These are phyloP conservation scores for Abrostola triplasia DNA, from an alignment of 2,888 invertebrate genomes.

Conservation along the genomic window DNA sequence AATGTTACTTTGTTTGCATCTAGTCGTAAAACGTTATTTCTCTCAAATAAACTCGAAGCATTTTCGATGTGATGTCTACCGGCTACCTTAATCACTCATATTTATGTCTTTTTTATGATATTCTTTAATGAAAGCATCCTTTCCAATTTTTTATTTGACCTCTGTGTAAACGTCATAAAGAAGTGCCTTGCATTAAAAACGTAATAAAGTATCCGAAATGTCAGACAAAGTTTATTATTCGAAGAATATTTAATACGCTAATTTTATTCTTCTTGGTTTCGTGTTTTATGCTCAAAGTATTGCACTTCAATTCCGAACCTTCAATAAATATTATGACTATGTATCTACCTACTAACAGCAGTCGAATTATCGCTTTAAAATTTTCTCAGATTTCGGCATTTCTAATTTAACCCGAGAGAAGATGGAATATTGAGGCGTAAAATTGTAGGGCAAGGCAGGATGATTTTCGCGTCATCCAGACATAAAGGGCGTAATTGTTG, in stretches of 20 bases:
- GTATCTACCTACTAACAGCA: slow-evolving; percentile 38
- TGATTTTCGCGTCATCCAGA: slow-evolving; percentile 87
- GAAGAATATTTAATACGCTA: slow-evolving; percentile 48
- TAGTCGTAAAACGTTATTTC: slow-evolving; percentile 76
- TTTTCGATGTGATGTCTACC: slow-evolving; percentile 76
- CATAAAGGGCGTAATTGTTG: slow-evolving; percentile 87
- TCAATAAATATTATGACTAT: slow-evolving; percentile 39
- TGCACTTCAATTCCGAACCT: slow-evolving; percentile 21
- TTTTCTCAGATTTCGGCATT: slow-evolving; percentile 66
- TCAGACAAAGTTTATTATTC: slow-evolving; percentile 46
- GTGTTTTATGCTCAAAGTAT: slow-evolving; percentile 22
- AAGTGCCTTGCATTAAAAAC: slow-evolving; percentile 43
- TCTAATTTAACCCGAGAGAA: slow-evolving; percentile 77
- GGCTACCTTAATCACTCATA: slow-evolving; percentile 82
- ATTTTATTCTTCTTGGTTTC: slow-evolving; percentile 33
- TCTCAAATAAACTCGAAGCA: slow-evolving; percentile 66
- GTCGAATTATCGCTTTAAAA: slow-evolving; percentile 58
- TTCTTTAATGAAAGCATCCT: slow-evolving; percentile 76
- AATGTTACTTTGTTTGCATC: slow-evolving; percentile 77
- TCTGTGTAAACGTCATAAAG: slow-evolving; percentile 62
- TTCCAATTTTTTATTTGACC: slow-evolving; percentile 63
- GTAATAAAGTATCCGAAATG: slow-evolving; percentile 57
- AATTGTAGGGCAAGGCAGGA: slow-evolving; percentile 82
- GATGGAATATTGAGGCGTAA: slow-evolving; percentile 82
- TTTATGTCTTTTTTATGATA: slow-evolving; percentile 82